Evolutionary conservation across 2,797 vertebrate genomes (phyloP).

Genomic region (Anas flavirostris): DNA sequence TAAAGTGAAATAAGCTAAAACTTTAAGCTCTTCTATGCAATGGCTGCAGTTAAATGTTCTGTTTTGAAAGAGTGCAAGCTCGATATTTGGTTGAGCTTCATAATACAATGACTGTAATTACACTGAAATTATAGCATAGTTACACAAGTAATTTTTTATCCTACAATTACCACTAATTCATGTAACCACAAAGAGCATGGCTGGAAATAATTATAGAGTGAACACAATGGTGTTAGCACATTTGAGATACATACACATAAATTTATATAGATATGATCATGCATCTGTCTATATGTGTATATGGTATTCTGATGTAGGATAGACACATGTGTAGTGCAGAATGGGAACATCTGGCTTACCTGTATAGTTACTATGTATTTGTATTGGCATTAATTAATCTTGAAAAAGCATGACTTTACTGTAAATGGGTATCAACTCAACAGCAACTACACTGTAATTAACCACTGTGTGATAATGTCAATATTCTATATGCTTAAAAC

Average conservation of each 20-base stretch:
- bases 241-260: background rate
- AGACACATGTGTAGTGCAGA: background rate
- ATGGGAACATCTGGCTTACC: background rate
- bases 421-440: background rate
- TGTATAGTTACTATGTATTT: background rate
- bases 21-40: background rate
- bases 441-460: background rate
- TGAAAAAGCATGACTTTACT: background rate
- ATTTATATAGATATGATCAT: background rate
- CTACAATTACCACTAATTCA: slow-evolving; percentile 5
- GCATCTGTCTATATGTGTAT: background rate
- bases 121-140: background rate
- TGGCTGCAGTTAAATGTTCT: background rate
- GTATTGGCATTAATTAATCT: background rate
- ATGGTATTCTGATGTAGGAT: background rate
- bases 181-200: background rate
- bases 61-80: background rate
- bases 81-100: background rate
- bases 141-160: background rate
- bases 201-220: background rate
- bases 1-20: background rate
- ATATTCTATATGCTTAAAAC: background rate
- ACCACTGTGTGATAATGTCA: background rate
- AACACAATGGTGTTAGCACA: background rate
- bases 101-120: background rate